Percentiles rank a stretch among this genome's conserved stretches.
Conservation (phyloP, 2,888 invertebrate species). For the Idaea aversata region DNA sequence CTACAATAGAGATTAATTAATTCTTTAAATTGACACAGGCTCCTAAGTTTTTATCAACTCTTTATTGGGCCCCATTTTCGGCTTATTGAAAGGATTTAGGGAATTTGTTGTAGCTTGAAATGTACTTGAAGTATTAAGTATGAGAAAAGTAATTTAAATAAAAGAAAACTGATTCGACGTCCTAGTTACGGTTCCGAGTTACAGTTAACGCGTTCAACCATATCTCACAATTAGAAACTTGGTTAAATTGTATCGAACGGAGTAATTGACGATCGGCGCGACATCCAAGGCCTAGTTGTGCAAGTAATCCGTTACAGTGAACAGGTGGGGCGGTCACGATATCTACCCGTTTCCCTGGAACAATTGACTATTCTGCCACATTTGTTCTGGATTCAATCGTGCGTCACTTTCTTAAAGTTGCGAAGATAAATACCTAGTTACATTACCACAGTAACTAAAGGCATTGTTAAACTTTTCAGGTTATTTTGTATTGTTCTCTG, state of each 20-base stretch:
- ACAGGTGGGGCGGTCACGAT: conserved; percentile 44
- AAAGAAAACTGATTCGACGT: background rate
- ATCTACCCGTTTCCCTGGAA: conserved; percentile 53
- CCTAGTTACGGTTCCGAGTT: conserved; percentile 9
- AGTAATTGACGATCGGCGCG: conserved; percentile 41
- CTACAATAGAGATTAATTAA: background rate
- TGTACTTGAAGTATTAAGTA: background rate
- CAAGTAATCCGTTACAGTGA: conserved; percentile 60
- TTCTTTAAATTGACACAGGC: background rate
- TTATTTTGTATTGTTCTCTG: too few species aligned
- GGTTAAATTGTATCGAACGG: conserved; percentile 43
- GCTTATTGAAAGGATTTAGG: background rate
- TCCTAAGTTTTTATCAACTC: background rate
- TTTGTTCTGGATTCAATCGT: conserved; percentile 56
- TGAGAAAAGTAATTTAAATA: background rate
- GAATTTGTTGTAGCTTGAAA: background rate
- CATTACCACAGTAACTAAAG: too few species aligned
- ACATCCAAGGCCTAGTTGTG: conserved; percentile 60
- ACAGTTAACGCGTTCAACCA: conserved; percentile 25
- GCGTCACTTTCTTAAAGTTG: conserved; percentile 53
- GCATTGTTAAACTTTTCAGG: too few species aligned
- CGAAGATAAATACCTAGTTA: background rate
- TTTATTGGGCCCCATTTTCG: background rate
- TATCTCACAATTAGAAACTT: conserved; percentile 47
- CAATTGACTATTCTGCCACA: conserved; percentile 58